Evolutionary conservation across 2,888 invertebrate species (phyloP), one percentile per base, ranked within the genome.

Genomic region (Drosophila vallismaia): DNA sequence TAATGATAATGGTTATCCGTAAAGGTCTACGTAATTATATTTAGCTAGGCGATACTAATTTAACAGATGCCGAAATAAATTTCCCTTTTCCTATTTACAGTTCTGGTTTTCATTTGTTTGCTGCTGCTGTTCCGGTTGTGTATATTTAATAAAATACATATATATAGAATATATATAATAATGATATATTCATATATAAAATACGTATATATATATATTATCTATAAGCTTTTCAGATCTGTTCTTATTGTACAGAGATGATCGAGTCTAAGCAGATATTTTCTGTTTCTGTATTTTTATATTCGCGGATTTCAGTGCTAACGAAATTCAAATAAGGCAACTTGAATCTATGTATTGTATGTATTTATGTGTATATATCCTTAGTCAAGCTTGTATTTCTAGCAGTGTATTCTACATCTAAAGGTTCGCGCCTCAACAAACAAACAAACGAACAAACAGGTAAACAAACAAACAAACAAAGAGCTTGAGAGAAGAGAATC

Each of bases 271-370:
- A 57, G 59, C 59, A 62, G 48, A 54, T 73, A 40, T 69, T 44
- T 57, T 64, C 55, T 49, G 38, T 51, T 56, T 10, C 59, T 53
- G 48, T 49, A 38, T 53, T 14, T 52, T 6, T 38, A 33, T 55
- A n/a, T 63, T 26, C 51, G 58, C 54, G 49, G 49, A 55, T 51
- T 45, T 79, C 74, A 82, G 78, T 81, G 82, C 81, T 80, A 81
- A 85, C 88, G 73, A 87, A 88, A 85, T 87, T 83, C 83, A 86
- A 88, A 87, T 85, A 85, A 88, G 85, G 88, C 85, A 85, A 85
- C 84, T 85, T 88, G 84, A 88, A 88, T 85, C 88, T 85, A 80
- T 87, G 74, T 88, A 62, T 76, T 63, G 71, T 60, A 31, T 72
- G 36, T 36, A 36, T 36, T n/a, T 36, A 36, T 36, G 48, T 75